These are phyloP conservation scores for Oligia latruncula DNA, from an alignment of 2,888 invertebrate genomes.

Conservation along the genomic window DNA sequence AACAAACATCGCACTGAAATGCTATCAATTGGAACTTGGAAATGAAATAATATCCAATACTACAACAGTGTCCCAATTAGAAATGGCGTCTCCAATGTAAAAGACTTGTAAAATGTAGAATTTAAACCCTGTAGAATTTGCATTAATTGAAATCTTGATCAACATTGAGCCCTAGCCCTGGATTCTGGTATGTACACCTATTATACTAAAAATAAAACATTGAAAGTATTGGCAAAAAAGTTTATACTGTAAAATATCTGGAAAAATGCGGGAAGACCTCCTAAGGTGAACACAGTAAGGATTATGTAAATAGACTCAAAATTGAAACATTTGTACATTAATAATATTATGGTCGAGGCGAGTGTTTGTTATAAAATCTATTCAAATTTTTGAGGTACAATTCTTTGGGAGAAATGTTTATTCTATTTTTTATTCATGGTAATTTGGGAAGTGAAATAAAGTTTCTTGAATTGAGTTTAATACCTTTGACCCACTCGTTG, in stretches of 20 bases:
- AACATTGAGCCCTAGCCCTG: slow-evolving; percentile 8
- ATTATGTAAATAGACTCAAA: slow-evolving; percentile 41
- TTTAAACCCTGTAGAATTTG: slow-evolving; percentile 47
- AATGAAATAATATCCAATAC: slow-evolving; percentile 41
- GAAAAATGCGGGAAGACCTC: slow-evolving; percentile 48
- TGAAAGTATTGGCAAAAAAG: slow-evolving; percentile 22
- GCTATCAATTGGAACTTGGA: slow-evolving; percentile 44
- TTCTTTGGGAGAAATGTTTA: slow-evolving; percentile 21
- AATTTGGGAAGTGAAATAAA: slow-evolving; percentile 2
- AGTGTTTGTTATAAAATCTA: slow-evolving; percentile 22
- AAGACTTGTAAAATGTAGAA: slow-evolving; percentile 24
- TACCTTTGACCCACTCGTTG: slow-evolving; percentile 54
- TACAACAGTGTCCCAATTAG: slow-evolving; percentile 27
- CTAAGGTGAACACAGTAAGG: slow-evolving; percentile 62
- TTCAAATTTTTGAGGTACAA: slow-evolving; percentile 14
- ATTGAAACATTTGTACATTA: slow-evolving; percentile 56
- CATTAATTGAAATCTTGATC: slow-evolving; percentile 10
- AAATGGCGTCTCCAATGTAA: slow-evolving; percentile 26
- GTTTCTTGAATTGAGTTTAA: slow-evolving; percentile 9
- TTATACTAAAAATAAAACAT: slow-evolving; percentile 14
- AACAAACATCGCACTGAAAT: slow-evolving; percentile 81
- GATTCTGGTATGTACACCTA: slow-evolving; percentile 11
- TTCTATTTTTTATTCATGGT: slow-evolving; percentile 9
- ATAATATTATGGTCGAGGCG: slow-evolving; percentile 33
- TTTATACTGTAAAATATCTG: slow-evolving; percentile 23